These are phyloP conservation scores for Cyphomyrus plagiostoma DNA, from an alignment of 2,113 vertebrate species.

Conservation along the genomic window DNA sequence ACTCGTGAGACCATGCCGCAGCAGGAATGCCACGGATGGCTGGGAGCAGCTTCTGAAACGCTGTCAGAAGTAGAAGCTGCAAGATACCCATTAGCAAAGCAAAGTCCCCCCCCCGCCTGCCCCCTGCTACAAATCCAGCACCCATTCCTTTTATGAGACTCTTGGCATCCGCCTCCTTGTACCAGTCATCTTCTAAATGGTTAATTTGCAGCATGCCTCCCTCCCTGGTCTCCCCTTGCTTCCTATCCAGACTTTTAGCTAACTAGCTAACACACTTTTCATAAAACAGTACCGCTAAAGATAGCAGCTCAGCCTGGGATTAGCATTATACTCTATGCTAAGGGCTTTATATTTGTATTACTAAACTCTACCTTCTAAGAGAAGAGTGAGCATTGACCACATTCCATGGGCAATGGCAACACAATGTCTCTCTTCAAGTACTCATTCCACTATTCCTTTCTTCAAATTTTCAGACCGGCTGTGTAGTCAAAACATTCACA, in stretches of 20 bases:
- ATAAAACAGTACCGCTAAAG: not conserved
- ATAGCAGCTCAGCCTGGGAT: not conserved
- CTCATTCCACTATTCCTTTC: not conserved
- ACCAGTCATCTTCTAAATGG: not conserved
- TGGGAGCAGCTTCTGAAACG: conserved; percentile 38
- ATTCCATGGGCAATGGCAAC: not conserved
- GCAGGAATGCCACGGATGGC: conserved; percentile 42
- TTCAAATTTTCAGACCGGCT: not conserved
- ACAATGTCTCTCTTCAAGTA: not conserved
- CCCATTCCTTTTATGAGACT: not conserved
- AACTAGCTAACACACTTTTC: not conserved
- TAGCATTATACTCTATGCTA: not conserved
- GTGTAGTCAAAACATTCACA: not conserved
- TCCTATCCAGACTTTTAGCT: not conserved
- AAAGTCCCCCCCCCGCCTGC: not conserved
- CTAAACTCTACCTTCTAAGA: not conserved
- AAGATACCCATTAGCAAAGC: conserved; percentile 5
- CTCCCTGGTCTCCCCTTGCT: not conserved
- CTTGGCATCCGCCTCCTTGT: conserved; percentile 4
- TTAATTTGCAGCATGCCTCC: not conserved
- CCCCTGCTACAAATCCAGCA: not conserved
- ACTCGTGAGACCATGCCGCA: conserved; percentile 40
- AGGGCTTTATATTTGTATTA: not conserved
- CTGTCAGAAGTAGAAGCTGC: conserved; percentile 23
- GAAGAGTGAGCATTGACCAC: not conserved